Evolutionary conservation across 2,888 invertebrate genomes (phyloP).

Genomic region (Polia nebulosa): DNA sequence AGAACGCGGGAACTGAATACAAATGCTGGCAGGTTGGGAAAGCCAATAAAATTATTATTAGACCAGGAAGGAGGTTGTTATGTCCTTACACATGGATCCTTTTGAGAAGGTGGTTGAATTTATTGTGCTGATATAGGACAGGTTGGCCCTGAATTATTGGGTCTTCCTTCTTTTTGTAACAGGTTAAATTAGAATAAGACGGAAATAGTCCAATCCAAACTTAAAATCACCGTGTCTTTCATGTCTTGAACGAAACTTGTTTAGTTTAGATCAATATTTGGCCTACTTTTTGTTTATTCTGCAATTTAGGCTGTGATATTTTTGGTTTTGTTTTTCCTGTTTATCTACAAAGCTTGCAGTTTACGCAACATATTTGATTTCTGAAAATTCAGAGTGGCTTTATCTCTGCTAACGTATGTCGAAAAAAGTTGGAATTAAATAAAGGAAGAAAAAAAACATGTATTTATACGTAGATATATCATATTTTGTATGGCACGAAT

Average conservation of each 20-base stretch:
- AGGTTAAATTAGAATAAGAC: constrained; percentile 14
- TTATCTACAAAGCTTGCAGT: too few relatives aligned
- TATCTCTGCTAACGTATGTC: too few relatives aligned
- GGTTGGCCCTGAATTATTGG: neutral
- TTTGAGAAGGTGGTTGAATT: constrained; percentile 40
- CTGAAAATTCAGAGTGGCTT: too few relatives aligned
- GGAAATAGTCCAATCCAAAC: neutral
- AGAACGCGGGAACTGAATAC: constrained; percentile 52
- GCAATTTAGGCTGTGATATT: too few relatives aligned
- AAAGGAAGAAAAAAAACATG: too few relatives aligned
- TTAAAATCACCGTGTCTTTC: neutral
- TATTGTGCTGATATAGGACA: constrained; percentile 32
- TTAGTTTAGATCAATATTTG: too few relatives aligned
- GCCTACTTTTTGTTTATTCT: too few relatives aligned
- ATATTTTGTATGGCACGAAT: too few relatives aligned
- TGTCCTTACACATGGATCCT: constrained; percentile 17
- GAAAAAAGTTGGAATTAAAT: too few relatives aligned
- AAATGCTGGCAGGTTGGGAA: constrained; percentile 43
- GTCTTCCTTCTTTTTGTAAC: neutral
- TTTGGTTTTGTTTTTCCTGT: too few relatives aligned
- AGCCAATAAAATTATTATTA: constrained; percentile 56
- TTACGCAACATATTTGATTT: too few relatives aligned
- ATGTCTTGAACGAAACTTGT: neutral
- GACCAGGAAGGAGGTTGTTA: constrained; percentile 27
- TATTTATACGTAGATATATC: too few relatives aligned